Percentiles rank a stretch among this genome's conserved stretches.
phyloP scores from a whole-genome alignment of 2,113 vertebrate genomes.

The Erinaceus europaeus region DNA sequence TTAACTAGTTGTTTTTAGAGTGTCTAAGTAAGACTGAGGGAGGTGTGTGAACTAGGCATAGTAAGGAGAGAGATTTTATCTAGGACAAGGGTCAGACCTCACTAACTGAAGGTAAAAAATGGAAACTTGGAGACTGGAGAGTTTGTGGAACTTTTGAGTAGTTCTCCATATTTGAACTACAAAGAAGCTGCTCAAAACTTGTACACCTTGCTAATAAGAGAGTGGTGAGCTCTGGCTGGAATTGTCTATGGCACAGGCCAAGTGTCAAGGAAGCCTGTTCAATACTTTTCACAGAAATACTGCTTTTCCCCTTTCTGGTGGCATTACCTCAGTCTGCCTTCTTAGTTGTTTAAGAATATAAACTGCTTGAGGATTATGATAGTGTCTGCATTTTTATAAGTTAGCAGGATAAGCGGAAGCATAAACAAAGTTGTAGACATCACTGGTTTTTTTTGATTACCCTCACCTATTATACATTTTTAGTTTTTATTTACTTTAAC shows the following conservation, averaged over 20 bases:
- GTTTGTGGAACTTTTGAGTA: not conserved
- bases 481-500: too few relatives aligned
- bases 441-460: too few relatives aligned
- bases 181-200: not conserved
- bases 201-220: slow-evolving; percentile 4
- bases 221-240: slow-evolving; percentile 8
- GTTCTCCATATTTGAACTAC: not conserved
- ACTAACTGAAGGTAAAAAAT: not conserved
- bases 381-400: not conserved
- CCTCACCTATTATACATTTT: too few relatives aligned
- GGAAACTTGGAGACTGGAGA: not conserved
- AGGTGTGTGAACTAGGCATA: slow-evolving; percentile 1
- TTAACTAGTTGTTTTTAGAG: slow-evolving; percentile 10
- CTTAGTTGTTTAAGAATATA: slow-evolving; percentile 22
- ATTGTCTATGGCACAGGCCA: not conserved
- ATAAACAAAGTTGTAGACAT: too few relatives aligned
- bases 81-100: not conserved
- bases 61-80: not conserved
- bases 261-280: slow-evolving; percentile 16
- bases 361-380: not conserved
- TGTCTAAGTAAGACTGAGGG: not conserved
- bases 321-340: slow-evolving; percentile 11
- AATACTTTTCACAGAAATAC: slow-evolving; percentile 33
- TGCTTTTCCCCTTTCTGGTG: slow-evolving; percentile 17
- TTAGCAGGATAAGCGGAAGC: not conserved